Base-by-base conservation (phyloP, 2,888 invertebrate species). In the Drosophila peninsularis region DNA sequence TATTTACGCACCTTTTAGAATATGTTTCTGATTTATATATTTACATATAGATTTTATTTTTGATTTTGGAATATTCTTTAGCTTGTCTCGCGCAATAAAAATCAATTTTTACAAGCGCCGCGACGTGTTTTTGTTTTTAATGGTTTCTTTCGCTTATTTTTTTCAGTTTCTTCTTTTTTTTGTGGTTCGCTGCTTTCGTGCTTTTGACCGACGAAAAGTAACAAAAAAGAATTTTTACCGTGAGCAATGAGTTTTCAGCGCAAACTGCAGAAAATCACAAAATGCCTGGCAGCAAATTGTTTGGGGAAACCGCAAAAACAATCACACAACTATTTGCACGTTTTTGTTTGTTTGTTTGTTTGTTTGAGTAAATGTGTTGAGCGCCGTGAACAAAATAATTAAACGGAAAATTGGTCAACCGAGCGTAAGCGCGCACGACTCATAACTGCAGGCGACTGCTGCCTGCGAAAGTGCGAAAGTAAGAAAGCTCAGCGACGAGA, bases 371-470 rank as follows among this genome's bases (percentile, higher is more conserved):
- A 58, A 66, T 71, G 58, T 75, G 57, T 67, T 66, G 63, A 62
- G 53, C 64, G 78, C 68, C 63, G 69, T 71, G 62, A 72, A 72
- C 13, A 78, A 85, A 81, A 68, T 64, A 50, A 66, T 67, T 47
- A 61, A 80, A 78, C 75, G 67, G 69, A 74, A 88, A 88, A 83
- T 70, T 70, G 39, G 71, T 66, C 81, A 79, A 80, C 85, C 90
- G 89, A 90, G 85, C 90, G 82, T 81, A 78, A 83, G 79, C 89
- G 82, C 89, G 84, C 83, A 90, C 90, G 84, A 87, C 89, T 89
- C 81, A 83, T 82, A 91, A 90, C 91, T 91, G 90, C 91, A 90
- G 76, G 61, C 87, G 62, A 75, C 62, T 68, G 64, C 72, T 68
- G 50, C 55, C 68, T 80, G 78, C 66, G 70, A 84, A 77, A 86